These are phyloP conservation scores for Sphyrna mokarran DNA, from an alignment of 2,113 vertebrate genomes.

Conservation along the genomic window DNA sequence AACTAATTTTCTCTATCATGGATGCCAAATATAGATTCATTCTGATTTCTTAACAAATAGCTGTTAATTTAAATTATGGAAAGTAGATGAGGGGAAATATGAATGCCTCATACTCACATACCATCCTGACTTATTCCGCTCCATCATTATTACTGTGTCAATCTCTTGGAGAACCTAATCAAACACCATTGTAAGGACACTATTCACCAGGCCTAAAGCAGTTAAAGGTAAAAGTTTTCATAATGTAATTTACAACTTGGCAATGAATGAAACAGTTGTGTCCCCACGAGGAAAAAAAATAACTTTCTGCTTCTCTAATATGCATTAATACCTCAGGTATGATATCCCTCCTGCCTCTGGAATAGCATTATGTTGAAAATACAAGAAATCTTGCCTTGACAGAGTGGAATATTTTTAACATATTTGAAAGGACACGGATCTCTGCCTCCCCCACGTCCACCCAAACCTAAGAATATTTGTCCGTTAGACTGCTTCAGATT, in stretches of 20 bases:
- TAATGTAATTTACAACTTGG: background rate
- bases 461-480: slow-evolving; percentile 55
- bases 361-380: background rate
- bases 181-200: background rate
- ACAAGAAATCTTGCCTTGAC: slow-evolving; percentile 39
- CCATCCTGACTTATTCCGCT: background rate
- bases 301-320: background rate
- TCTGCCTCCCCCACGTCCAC: slow-evolving; percentile 48
- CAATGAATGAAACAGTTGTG: background rate
- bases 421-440: slow-evolving; percentile 50
- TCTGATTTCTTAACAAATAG: background rate
- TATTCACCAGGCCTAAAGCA: background rate
- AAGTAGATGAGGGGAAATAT: background rate
- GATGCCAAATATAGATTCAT: background rate
- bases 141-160: background rate
- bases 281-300: background rate
- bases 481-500: slow-evolving; percentile 53
- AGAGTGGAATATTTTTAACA: slow-evolving; percentile 51
- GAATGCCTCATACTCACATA: background rate
- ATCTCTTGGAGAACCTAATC: background rate
- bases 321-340: background rate
- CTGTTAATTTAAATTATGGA: background rate
- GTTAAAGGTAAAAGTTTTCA: background rate
- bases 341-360: background rate
- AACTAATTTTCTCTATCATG: background rate